A percentile compares a stretch with the other conserved stretches of the same genome.
phyloP scores from a whole-genome alignment of 2,113 vertebrate genomes.

The Gracilinanus agilis region DNA sequence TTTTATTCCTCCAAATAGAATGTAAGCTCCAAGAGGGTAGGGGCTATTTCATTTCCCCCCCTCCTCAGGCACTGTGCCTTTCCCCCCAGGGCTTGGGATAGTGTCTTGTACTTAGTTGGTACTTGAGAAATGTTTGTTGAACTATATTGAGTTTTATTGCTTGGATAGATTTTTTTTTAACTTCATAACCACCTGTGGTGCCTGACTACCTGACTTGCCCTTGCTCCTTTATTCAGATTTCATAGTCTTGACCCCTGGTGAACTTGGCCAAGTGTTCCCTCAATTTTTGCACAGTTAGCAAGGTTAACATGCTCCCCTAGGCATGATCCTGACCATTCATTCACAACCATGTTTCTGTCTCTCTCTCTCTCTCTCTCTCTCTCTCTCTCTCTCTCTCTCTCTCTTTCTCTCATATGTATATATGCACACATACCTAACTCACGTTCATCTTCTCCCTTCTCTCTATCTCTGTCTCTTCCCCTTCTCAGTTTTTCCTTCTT shows the following conservation, averaged over 20 bases:
- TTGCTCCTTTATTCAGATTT: not conserved
- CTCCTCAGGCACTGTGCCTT: not conserved
- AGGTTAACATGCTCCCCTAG: not conserved
- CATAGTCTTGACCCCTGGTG: not conserved
- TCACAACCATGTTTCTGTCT: too few relatives aligned
- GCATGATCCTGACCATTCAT: not conserved
- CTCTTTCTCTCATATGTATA: too few relatives aligned
- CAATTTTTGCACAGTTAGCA: not conserved
- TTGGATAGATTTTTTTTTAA: not conserved
- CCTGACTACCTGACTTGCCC: not conserved
- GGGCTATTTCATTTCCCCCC: not conserved
- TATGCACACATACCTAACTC: too few relatives aligned
- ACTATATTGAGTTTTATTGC: not conserved
- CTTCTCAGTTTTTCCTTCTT: too few relatives aligned
- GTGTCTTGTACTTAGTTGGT: not conserved
- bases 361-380: too few relatives aligned
- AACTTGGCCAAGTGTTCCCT: not conserved
- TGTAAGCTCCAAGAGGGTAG: too few relatives aligned
- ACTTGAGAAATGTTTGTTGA: not conserved
- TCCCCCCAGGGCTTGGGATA: not conserved
- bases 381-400: not conserved
- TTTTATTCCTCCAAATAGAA: too few relatives aligned
- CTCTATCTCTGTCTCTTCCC: fast-evolving
- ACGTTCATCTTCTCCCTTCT: not conserved
- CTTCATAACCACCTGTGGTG: not conserved